Conservation (phyloP, 2,797 vertebrate genomes). For the Scleropages formosus region DNA sequence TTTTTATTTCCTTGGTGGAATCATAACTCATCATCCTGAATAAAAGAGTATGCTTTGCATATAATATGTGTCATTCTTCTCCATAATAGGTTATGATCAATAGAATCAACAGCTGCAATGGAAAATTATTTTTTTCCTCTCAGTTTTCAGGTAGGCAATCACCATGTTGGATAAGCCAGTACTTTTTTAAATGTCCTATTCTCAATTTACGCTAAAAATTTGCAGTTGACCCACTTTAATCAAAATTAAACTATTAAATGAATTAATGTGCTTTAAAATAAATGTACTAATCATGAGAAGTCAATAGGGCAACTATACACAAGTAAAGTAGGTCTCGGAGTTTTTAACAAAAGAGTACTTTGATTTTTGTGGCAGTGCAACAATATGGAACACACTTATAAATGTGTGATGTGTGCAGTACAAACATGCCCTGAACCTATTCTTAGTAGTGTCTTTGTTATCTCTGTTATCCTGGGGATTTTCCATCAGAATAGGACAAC, state of each 20-base stretch:
- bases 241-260: neutral
- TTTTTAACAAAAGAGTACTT: neutral
- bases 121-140: no score
- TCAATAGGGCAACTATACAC: constrained; percentile 3
- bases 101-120: no score
- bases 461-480: neutral
- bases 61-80: no score
- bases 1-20: no score
- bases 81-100: neutral
- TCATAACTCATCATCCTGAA: no score
- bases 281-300: neutral
- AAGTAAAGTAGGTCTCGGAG: constrained; percentile 7
- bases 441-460: neutral
- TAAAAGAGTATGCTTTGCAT: no score
- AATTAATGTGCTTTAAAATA: neutral
- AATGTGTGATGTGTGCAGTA: neutral
- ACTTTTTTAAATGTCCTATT: neutral
- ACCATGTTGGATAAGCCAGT: neutral
- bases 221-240: constrained; percentile 16
- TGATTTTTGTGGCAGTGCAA: neutral
- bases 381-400: constrained; percentile 5
- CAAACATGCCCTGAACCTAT: constrained; percentile 8
- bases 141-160: neutral
- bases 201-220: constrained; percentile 5
- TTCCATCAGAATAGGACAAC: constrained; percentile 9